phyloP scores from a whole-genome alignment of 1,140 invertebrate genomes.

The Mylabris phalerata region DNA sequence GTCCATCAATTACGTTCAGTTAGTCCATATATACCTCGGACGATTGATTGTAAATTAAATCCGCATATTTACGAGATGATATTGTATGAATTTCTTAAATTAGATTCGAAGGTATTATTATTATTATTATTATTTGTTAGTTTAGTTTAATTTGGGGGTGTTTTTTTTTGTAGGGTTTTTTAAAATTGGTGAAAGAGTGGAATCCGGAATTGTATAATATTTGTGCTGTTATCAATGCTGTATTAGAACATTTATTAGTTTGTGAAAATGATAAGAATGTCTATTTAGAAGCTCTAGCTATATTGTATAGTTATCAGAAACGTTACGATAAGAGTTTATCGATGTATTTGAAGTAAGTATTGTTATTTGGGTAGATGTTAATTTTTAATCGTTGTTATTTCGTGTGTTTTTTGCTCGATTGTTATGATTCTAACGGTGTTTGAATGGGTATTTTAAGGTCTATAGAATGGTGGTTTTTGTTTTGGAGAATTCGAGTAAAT shows the following conservation, averaged over 20 bases:
- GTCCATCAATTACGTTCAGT: slow-evolving; percentile 78
- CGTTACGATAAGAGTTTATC: slow-evolving; percentile 90
- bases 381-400: too few species aligned
- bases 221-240: slow-evolving; percentile 75
- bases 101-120: slow-evolving; percentile 59
- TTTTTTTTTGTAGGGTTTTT: slow-evolving; percentile 62
- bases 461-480: too few species aligned
- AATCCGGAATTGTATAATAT: slow-evolving; percentile 78
- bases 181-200: slow-evolving; percentile 86
- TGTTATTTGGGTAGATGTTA: not conserved
- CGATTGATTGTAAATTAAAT: slow-evolving; percentile 61
- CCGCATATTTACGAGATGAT: slow-evolving; percentile 93
- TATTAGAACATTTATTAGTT: slow-evolving; percentile 65
- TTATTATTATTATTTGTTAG: not conserved
- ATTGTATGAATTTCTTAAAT: slow-evolving; percentile 85
- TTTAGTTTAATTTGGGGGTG: too few species aligned
- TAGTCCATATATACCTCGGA: slow-evolving; percentile 74
- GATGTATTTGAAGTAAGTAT: slow-evolving; percentile 78
- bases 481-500: too few species aligned
- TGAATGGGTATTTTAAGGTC: too few species aligned
- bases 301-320: slow-evolving; percentile 84
- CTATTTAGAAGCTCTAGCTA: slow-evolving; percentile 81
- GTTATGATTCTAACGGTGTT: too few species aligned
- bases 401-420: too few species aligned
- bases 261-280: slow-evolving; percentile 62